Evolutionary conservation across 2,113 vertebrate genomes (phyloP), one percentile per base, ranked within the genome.

Genomic region (Rhodinocichla rosea): DNA sequence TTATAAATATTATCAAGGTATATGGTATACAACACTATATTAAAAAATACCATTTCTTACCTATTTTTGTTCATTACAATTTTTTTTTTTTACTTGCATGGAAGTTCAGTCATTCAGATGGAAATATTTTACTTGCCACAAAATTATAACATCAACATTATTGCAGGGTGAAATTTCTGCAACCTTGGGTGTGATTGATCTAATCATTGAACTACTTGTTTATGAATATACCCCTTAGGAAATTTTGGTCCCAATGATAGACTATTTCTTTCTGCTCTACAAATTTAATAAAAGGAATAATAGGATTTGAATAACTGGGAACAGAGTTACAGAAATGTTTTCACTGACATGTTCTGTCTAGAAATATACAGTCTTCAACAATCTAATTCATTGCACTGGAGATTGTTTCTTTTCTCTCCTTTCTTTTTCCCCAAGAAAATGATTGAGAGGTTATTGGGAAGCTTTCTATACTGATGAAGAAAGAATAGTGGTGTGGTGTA

Each of bases 51-150:
- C 3, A 23, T 39, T 79, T 87, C 14, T 27, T 39, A 39, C 32
- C 33, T 0, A 0, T 40, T 85, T 79, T 6, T 39, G 18, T 67
- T 74, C 11, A 4, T 39, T 23, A 30, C 22, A 35, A 2, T 4
- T 24, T 68, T 60, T 83, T 69, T 62, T 37, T 3, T 53, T 53
- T 30, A 15, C 15, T 68, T 91, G 5, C 24, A 15, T 16, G 23
- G 64, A 26, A 77, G 9, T 56, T 92, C 21, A 49, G 52, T 22
- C n/a, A 18, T 81, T 52, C 16, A 27, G 17, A 63, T 42, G 9
- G 30, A 64, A 80, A 57, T 74, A 45, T 33, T 75, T 45, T 75
- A 33, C 74, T 49, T 75, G 18, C 32, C 49, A 17, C 28, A 57
- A 78, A 78, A 63, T 89, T 59, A 2, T 6, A 55, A 20, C 9